Conservation (phyloP, 1,140 invertebrate species). For the Neodiprion pinetum region DNA sequence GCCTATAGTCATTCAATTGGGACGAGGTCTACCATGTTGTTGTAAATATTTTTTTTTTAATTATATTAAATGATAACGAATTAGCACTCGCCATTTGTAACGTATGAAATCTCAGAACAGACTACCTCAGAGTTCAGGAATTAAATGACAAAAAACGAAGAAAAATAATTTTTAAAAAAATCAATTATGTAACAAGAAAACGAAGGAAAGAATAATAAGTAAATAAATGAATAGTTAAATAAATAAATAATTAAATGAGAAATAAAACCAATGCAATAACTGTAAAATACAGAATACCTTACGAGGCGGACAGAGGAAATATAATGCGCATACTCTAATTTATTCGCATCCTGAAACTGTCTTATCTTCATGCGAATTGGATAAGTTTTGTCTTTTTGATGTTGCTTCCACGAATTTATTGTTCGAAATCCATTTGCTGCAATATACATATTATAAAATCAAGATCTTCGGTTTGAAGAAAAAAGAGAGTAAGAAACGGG, state of each 20-base stretch:
- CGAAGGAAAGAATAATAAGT: conserved; percentile 47
- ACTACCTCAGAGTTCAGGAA: conserved; percentile 62
- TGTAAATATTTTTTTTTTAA: conserved; percentile 43
- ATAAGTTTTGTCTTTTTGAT: background rate
- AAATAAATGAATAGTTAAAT: conserved; percentile 56
- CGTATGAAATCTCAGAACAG: conserved; percentile 51
- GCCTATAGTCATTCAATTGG: conserved; percentile 25
- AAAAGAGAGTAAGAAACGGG: too few relatives aligned
- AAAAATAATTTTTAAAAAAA: conserved; percentile 35
- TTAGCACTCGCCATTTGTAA: conserved; percentile 56
- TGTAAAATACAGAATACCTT: conserved; percentile 1
- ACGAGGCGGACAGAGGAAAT: background rate
- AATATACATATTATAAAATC: background rate
- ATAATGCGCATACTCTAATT: background rate
- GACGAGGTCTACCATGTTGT: conserved; percentile 33
- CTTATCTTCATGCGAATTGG: background rate
- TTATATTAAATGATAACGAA: conserved; percentile 40
- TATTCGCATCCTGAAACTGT: background rate
- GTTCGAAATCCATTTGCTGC: background rate
- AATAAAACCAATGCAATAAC: conserved; percentile 20
- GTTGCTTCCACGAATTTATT: background rate
- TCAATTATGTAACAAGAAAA: conserved; percentile 38
- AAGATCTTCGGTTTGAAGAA: background rate
- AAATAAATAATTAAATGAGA: conserved; percentile 35
- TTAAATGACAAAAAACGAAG: conserved; percentile 33